Evolutionary conservation across 2,888 invertebrate species (phyloP), one percentile per base, ranked within the genome.

Genomic region (Lordiphosa andalusiaca): DNA sequence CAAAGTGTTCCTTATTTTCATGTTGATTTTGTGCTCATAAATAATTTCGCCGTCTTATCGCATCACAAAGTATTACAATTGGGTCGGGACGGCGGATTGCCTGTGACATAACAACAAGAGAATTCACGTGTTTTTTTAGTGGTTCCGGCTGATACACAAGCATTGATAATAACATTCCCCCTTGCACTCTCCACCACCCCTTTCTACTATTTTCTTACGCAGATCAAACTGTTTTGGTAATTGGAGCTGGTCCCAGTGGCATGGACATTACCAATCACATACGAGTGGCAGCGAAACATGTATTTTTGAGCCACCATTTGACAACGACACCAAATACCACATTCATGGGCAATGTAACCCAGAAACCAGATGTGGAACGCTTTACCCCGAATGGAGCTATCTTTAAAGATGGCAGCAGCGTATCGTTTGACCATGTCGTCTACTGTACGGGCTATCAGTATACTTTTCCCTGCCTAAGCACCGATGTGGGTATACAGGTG

Each of bases 231-330:
- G 95, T 97, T 0, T 91, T 95, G 23, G 93, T 96, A 9, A 91
- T 97, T 19, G 97, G 97, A 1, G 96, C 95, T 0, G 96, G 95
- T 0, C 94, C 96, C 19, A 97, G 97, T 0, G 98, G 97, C 46
- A 91, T 94, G 88, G 95, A 95, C 87, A 92, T 95, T 48, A 92
- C 94, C 0, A 86, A 93, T 48, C 94, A 94, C 76, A 91, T 95
- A 49, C 91, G 94, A 37, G 87, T 90, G 61, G 91, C 91, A 4
- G 93, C 94, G 0, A 78, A 90, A 58, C 76, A 91, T 88, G 93
- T 95, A 10, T 90, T 93, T 60, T 90, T 95, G 35, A 94, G 94
- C 81, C 94, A 95, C 86, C 94, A 94, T 77, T 89, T 92, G 35
- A 91, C 92, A 9, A 53, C 64, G 4, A 38, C 71, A 1, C 90